Conservation (phyloP, 2,113 vertebrate species). For the Percopsis transmontana region DNA sequence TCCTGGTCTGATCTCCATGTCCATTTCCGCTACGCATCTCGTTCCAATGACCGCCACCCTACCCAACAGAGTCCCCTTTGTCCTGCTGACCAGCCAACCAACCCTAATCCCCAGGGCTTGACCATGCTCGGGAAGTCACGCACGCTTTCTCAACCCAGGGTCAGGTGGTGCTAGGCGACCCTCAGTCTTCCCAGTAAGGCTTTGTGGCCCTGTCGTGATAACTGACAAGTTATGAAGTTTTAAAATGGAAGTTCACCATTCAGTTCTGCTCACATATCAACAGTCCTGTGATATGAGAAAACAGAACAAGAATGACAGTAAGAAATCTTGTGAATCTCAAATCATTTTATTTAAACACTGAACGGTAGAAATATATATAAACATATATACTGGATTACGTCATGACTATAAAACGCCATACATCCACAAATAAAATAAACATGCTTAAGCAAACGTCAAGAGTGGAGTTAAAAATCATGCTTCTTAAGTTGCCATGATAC, state of each 20-base stretch:
- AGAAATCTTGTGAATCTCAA: background rate
- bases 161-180: constrained; percentile 50
- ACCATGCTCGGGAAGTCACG: constrained; percentile 48
- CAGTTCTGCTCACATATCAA: too few species aligned
- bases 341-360: constrained; percentile 60
- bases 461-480: constrained; percentile 24
- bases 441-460: constrained; percentile 27
- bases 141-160: constrained; percentile 58
- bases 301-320: background rate
- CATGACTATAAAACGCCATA: constrained; percentile 23
- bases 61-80: constrained; percentile 69
- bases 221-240: constrained; percentile 8
- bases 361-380: constrained; percentile 41
- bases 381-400: constrained; percentile 25
- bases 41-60: constrained; percentile 42
- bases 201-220: constrained; percentile 35
- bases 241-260: background rate
- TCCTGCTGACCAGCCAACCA: constrained; percentile 58
- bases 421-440: constrained; percentile 28
- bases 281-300: background rate
- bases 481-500: constrained; percentile 30
- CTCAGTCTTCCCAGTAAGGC: constrained; percentile 37
- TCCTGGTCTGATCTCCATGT: constrained; percentile 72
- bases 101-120: constrained; percentile 60
- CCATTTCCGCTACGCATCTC: constrained; percentile 59